These are phyloP conservation scores for Galeopsomyia nigrocyanea DNA, from an alignment of 2,888 invertebrate species.

Conservation along the genomic window DNA sequence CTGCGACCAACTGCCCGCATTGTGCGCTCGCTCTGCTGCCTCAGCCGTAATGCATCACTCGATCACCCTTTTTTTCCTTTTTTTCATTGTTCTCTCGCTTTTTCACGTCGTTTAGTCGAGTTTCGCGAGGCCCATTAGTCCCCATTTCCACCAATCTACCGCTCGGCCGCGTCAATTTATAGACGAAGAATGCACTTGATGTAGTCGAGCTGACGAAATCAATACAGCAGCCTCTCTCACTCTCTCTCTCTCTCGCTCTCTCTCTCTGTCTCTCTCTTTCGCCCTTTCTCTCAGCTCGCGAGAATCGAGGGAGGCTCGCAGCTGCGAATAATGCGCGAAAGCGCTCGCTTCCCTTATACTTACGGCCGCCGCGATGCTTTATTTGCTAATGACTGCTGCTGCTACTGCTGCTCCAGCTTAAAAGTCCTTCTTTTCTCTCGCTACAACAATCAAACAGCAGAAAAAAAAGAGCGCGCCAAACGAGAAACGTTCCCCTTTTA, in stretches of 20 bases:
- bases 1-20: too few species aligned
- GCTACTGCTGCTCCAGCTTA: neutral
- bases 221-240: too few species aligned
- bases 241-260: neutral
- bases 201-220: too few species aligned
- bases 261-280: neutral
- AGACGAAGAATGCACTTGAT: too few species aligned
- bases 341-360: constrained; percentile 19
- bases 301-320: neutral
- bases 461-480: too few species aligned
- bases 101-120: too few species aligned
- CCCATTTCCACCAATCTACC: too few species aligned
- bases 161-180: too few species aligned
- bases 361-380: constrained; percentile 24
- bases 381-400: neutral
- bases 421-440: neutral
- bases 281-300: neutral
- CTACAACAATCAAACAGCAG: too few species aligned
- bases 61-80: neutral
- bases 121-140: too few species aligned
- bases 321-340: constrained; percentile 14
- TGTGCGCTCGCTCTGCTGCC: too few species aligned
- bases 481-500: too few species aligned
- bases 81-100: neutral
- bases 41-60: constrained; percentile 34